phyloP scores from a whole-genome alignment of 53 echinoderm and acorn worm species.

The Echinometra lucunter region DNA sequence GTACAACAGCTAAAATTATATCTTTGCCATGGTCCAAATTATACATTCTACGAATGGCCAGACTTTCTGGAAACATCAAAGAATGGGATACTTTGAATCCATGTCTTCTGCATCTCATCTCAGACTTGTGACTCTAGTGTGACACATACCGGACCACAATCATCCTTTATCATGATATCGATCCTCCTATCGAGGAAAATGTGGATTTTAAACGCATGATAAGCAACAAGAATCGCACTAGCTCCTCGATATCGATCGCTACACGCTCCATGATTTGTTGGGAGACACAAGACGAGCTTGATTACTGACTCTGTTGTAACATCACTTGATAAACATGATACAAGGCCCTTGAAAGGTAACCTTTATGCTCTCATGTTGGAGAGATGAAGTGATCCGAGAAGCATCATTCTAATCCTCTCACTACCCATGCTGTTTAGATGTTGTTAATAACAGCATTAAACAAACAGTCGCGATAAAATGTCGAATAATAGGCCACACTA shows the following conservation, averaged over 20 bases:
- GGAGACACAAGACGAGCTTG: conserved; percentile 10
- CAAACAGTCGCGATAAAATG: too few species aligned
- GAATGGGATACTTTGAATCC: not conserved
- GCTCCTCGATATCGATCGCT: not conserved
- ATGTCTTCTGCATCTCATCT: not conserved
- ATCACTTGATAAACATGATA: not conserved
- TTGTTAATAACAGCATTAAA: not conserved
- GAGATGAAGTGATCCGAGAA: not conserved
- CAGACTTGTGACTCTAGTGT: not conserved
- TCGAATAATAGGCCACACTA: too few species aligned
- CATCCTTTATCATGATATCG: conserved; percentile 30
- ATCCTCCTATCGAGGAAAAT: not conserved
- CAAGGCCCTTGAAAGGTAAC: not conserved
- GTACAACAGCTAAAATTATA: not conserved
- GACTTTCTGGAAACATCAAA: conserved; percentile 29
- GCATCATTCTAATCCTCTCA: not conserved
- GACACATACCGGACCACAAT: conserved; percentile 14
- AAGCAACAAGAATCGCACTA: not conserved
- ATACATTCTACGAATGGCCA: not conserved
- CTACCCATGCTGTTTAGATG: not conserved
- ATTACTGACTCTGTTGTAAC: not conserved
- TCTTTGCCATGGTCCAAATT: not conserved
- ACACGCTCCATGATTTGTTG: conserved; percentile 27
- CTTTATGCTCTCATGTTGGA: not conserved
- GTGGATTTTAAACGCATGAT: conserved; percentile 42